Percentiles rank a stretch among this genome's conserved stretches.
These are phyloP conservation scores for Anolis carolinensis DNA, from an alignment of 2,113 vertebrate species.

Conservation along the genomic window DNA sequence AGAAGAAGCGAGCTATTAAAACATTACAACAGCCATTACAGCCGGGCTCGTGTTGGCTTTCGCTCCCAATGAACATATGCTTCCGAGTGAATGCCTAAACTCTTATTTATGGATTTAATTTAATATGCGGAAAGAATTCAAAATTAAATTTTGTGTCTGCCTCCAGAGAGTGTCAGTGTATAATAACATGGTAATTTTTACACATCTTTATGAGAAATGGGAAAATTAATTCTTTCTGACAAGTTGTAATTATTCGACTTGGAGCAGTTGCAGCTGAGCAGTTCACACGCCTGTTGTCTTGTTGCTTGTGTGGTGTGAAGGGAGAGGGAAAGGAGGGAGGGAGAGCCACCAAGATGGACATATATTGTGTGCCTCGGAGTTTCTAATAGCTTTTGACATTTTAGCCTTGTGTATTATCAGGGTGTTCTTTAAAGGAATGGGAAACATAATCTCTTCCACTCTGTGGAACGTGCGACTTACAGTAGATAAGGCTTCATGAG, in stretches of 20 bases:
- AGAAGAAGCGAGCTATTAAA: conserved; percentile 97
- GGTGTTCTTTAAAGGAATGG: conserved; percentile 71
- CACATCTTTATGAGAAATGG: conserved; percentile 99
- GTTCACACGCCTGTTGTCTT: conserved; percentile 93
- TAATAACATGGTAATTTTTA: conserved; percentile 99
- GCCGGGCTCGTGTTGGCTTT: conserved; percentile 87
- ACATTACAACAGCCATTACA: conserved; percentile 99
- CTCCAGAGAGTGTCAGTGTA: conserved; percentile 99
- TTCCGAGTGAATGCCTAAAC: conserved; percentile 97
- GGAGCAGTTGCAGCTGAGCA: conserved; percentile 99
- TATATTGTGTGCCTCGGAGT: conserved; percentile 80
- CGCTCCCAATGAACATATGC: conserved; percentile 99
- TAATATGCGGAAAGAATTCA: conserved; percentile 99
- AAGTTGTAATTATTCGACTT: conserved; percentile 99
- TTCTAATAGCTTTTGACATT: conserved; percentile 85
- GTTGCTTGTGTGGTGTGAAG: conserved; percentile 83
- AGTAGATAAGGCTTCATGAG: background rate
- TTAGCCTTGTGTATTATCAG: conserved; percentile 79
- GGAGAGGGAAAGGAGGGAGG: conserved; percentile 67
- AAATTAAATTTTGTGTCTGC: conserved; percentile 99
- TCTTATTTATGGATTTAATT: conserved; percentile 99
- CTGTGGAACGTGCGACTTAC: conserved; percentile 42
- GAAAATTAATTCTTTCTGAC: conserved; percentile 99
- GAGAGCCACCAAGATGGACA: conserved; percentile 80
- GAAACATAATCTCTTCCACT: conserved; percentile 64